phyloP scores from a whole-genome alignment of 2,113 vertebrate species.

The Danionella cerebrum region DNA sequence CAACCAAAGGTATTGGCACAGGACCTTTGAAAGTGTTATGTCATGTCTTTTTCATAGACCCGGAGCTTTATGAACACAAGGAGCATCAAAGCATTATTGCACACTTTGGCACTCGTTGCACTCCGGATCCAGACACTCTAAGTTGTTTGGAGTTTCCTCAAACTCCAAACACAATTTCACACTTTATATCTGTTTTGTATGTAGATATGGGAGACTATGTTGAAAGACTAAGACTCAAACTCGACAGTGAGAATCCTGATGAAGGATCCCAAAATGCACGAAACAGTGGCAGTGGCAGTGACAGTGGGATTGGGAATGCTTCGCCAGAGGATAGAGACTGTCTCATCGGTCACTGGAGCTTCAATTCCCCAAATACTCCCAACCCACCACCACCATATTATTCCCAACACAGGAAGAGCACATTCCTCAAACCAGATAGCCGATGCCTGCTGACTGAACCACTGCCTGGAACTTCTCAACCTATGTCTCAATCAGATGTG shows the following conservation, averaged over 20 bases:
- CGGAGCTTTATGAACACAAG: conserved; percentile 80
- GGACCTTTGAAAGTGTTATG: conserved; percentile 77
- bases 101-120: conserved; percentile 83
- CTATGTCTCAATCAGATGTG: neutral
- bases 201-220: conserved; percentile 85
- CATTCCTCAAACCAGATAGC: conserved; percentile 9
- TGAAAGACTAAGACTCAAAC: conserved; percentile 76
- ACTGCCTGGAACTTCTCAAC: conserved; percentile 5
- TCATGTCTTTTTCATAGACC: conserved; percentile 93
- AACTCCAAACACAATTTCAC: conserved; percentile 78
- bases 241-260: conserved; percentile 74
- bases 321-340: conserved; percentile 78
- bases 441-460: conserved; percentile 33
- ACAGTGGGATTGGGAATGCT: conserved; percentile 82
- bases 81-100: conserved; percentile 82
- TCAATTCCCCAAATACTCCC: conserved; percentile 53
- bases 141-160: conserved; percentile 89
- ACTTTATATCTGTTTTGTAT: conserved; percentile 87
- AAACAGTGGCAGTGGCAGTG: conserved; percentile 80
- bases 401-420: conserved; percentile 9
- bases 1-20: conserved; percentile 57
- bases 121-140: conserved; percentile 77
- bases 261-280: conserved; percentile 70
- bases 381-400: neutral
- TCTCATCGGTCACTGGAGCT: conserved; percentile 69